A percentile compares a stretch with the other conserved stretches of the same genome.
These are phyloP conservation scores for Gymnarchus niloticus DNA, from an alignment of 2,113 vertebrate species.

Conservation along the genomic window DNA sequence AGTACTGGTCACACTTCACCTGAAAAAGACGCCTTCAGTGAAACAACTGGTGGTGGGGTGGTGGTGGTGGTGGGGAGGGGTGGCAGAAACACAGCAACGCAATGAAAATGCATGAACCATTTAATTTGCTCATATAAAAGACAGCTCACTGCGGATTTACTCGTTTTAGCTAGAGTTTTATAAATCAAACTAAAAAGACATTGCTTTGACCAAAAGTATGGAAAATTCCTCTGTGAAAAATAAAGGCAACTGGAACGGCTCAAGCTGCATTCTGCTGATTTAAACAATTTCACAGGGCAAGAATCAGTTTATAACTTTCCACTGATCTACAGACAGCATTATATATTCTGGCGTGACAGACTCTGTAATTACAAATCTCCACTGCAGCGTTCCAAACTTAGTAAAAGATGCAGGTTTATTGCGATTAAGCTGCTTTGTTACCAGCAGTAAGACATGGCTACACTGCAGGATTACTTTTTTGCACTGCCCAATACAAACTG, in stretches of 20 bases:
- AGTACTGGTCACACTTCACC: conserved; percentile 98
- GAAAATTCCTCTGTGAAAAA: conserved; percentile 17
- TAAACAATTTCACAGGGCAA: conserved; percentile 45
- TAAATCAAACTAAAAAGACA: neutral
- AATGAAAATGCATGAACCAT: neutral
- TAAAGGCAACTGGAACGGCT: conserved; percentile 33
- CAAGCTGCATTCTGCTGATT: conserved; percentile 30
- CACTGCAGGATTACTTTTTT: conserved; percentile 42
- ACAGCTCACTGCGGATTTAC: neutral
- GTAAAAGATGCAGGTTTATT: conserved; percentile 52
- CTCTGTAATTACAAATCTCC: conserved; percentile 61
- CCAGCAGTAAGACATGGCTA: conserved; percentile 52
- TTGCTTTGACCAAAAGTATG: conserved; percentile 18
- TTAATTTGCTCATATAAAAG: neutral
- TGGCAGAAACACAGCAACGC: conserved; percentile 12
- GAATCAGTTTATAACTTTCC: conserved; percentile 47
- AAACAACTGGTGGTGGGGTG: conserved; percentile 19
- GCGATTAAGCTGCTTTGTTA: conserved; percentile 53
- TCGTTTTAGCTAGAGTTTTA: neutral
- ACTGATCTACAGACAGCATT: conserved; percentile 31
- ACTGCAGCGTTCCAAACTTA: conserved; percentile 53
- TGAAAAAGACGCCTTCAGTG: conserved; percentile 49
- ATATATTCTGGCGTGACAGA: conserved; percentile 52
- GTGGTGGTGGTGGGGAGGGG: neutral
- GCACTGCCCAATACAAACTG: conserved; percentile 37